Evolutionary conservation across 2,888 invertebrate genomes (phyloP), one percentile per base, ranked within the genome.

Genomic region (Drosophila tripunctata): DNA sequence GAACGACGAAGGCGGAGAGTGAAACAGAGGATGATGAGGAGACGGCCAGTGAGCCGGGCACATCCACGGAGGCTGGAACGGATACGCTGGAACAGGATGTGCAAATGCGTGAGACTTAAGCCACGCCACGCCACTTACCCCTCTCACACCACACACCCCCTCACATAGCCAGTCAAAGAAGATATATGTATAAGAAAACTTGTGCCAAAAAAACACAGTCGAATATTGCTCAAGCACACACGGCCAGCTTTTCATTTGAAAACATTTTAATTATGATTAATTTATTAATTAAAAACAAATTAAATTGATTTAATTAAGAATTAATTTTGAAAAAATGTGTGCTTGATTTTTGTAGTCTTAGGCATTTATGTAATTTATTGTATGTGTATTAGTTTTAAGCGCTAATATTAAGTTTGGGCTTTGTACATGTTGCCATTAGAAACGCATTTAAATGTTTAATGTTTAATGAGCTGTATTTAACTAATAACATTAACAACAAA

Each of bases 361-460:
- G 57, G 33, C 48, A 73, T 60, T 70, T 52, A 41, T 74, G 74
- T 74, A 72, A 73, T 72, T 65, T 83, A 83, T 65, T 67, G 63
- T 72, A 67, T 78, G 47, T 86, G 57, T 64, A 54, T 27, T 10
- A 27, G 10, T 27, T 56, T 61, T 68, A 73, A 68, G 67, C 55
- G 44, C 41, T 71, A 85, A 66, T 31, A 52, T 60, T 83, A 80
- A 80, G 84, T 64, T 51, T 75, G 80, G 84, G 75, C 88, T 74
- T 86, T 83, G 84, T 84, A 88, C 72, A 88, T 81, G 78, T 84
- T 87, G 83, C 83, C 84, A 88, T 83, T 78, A 72, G 83, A 78
- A 77, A 83, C 73, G 84, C 80, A 86, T 82, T 79, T 79, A 75
- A 73, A 77, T n/a, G n/a, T n/a, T 10, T 27, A 27, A 27, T 76